Evolutionary conservation across 2,797 vertebrate genomes (phyloP).

Genomic region (Myotis vivesi): DNA sequence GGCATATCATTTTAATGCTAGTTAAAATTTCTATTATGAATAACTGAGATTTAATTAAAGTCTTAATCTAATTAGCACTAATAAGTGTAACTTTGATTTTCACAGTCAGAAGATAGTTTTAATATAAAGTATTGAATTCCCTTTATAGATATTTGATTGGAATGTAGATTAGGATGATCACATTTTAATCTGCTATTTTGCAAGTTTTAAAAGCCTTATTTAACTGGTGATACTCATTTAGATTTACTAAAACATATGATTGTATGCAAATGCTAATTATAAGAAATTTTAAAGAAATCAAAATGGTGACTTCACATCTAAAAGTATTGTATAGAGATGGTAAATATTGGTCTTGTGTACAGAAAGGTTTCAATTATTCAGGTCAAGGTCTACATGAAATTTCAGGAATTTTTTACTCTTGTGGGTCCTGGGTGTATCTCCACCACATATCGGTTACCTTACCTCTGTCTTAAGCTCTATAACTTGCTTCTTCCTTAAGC

Average conservation of each 20-base stretch:
- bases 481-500: background rate
- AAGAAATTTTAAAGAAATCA: background rate
- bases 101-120: background rate
- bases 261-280: background rate
- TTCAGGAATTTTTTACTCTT: background rate
- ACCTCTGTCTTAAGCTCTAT: background rate
- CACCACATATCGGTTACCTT: background rate
- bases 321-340: background rate
- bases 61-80: constrained; percentile 55
- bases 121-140: constrained; percentile 55
- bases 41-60: constrained; percentile 61
- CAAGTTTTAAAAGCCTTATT: constrained; percentile 49
- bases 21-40: constrained; percentile 55
- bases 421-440: background rate
- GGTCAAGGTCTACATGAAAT: background rate
- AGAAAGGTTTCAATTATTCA: constrained; percentile 4
- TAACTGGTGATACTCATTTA: constrained; percentile 54
- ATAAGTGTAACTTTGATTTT: constrained; percentile 60
- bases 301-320: constrained; percentile 9
- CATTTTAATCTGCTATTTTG: constrained; percentile 62
- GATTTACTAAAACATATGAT: background rate
- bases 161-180: constrained; percentile 62
- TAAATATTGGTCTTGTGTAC: background rate
- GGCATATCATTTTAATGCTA: constrained; percentile 62
- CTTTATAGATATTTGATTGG: constrained; percentile 61